Evolutionary conservation across 2,113 vertebrate genomes (phyloP).

Genomic region (Edolisoma coerulescens): DNA sequence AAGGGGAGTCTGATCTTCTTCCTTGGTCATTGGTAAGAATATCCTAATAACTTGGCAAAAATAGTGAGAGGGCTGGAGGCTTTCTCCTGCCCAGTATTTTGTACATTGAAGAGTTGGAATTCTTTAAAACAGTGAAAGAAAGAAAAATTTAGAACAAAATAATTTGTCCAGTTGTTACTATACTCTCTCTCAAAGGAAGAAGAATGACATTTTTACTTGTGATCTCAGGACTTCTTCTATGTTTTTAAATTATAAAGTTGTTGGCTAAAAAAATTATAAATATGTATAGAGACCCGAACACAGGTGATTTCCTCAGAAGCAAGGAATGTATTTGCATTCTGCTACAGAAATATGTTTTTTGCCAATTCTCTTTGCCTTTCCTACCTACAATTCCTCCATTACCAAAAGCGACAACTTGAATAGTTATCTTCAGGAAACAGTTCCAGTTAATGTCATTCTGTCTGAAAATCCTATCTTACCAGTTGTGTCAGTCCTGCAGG

Average conservation of each 20-base stretch:
- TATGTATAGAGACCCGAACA: neutral
- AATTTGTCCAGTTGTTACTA: neutral
- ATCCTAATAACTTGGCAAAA: neutral
- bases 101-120: neutral
- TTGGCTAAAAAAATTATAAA: neutral
- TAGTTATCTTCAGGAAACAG: neutral
- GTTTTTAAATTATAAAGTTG: neutral
- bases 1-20: neutral
- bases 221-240: neutral
- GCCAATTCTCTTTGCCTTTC: neutral
- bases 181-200: neutral
- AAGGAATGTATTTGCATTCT: neutral
- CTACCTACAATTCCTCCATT: neutral
- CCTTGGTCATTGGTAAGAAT: neutral
- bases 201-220: neutral
- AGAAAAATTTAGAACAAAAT: neutral
- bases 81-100: neutral
- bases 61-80: neutral
- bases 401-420: neutral
- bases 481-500: neutral
- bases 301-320: neutral
- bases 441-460: neutral
- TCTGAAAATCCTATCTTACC: neutral
- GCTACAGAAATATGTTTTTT: neutral
- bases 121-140: neutral